A percentile compares a stretch with the other conserved stretches of the same genome.
These are phyloP conservation scores for Cynopterus sphinx DNA, from an alignment of 2,797 vertebrate genomes.

Conservation along the genomic window DNA sequence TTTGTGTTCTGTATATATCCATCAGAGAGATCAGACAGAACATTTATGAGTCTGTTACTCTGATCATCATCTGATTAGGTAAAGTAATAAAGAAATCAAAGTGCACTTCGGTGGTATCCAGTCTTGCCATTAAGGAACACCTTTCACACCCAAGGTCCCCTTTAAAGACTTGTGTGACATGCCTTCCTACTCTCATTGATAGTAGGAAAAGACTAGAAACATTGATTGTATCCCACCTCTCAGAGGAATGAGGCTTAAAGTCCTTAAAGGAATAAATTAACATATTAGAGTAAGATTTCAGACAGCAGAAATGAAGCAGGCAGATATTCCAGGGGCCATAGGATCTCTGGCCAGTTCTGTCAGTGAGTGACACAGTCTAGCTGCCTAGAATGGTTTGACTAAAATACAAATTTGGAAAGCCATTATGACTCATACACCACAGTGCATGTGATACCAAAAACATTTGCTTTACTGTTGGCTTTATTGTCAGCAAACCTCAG, in stretches of 20 bases:
- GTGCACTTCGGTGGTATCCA: neutral
- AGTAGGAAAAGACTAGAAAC: neutral
- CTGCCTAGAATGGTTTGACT: neutral
- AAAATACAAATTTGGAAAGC: constrained; percentile 38
- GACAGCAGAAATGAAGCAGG: neutral
- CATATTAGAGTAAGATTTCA: neutral
- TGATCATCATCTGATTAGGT: neutral
- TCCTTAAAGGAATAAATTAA: neutral
- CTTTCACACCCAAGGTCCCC: neutral
- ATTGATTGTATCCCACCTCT: neutral
- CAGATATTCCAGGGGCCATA: neutral
- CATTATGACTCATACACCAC: neutral
- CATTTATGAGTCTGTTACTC: neutral
- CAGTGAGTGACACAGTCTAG: neutral
- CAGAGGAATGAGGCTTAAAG: neutral
- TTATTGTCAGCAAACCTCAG: constrained; percentile 23
- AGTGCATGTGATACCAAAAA: neutral
- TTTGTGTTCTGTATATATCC: neutral
- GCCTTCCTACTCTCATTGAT: neutral
- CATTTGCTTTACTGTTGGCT: neutral
- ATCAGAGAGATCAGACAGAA: constrained; percentile 27
- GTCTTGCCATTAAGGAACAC: neutral
- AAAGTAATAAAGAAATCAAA: constrained; percentile 44
- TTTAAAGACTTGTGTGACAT: neutral
- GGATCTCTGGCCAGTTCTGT: neutral